These are phyloP conservation scores for Lagorchestes hirsutus DNA, from an alignment of 2,797 vertebrate species.

Conservation along the genomic window DNA sequence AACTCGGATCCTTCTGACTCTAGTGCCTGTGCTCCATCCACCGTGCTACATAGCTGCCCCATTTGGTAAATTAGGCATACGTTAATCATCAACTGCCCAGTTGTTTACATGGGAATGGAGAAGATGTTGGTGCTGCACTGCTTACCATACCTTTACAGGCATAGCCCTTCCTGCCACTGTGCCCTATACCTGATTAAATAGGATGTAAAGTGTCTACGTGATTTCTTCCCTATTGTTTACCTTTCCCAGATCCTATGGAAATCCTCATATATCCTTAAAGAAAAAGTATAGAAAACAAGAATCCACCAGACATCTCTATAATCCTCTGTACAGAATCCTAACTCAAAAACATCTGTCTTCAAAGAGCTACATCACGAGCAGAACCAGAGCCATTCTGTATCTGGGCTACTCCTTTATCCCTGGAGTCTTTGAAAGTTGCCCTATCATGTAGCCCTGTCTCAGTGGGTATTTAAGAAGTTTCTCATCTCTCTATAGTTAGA, in stretches of 20 bases:
- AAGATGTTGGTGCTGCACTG: neutral
- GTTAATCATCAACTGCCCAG: neutral
- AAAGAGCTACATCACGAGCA: slow-evolving; percentile 15
- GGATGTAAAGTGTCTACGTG: neutral
- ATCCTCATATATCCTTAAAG: neutral
- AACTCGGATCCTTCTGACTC: neutral
- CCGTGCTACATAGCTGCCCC: neutral
- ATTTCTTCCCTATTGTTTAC: neutral
- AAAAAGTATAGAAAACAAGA: neutral
- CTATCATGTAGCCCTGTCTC: neutral
- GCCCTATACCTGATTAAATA: neutral
- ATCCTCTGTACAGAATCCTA: neutral
- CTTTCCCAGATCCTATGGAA: neutral
- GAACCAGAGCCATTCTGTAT: neutral
- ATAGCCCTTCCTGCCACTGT: neutral
- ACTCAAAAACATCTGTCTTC: neutral
- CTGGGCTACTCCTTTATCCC: neutral
- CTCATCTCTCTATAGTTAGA: neutral
- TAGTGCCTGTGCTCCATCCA: neutral
- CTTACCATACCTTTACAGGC: neutral
- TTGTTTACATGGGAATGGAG: neutral
- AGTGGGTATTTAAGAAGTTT: neutral
- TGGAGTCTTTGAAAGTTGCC: neutral
- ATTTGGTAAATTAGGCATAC: too few species aligned
- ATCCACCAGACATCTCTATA: neutral